phyloP scores from a whole-genome alignment of 1,140 invertebrate genomes.

The Apis laboriosa region DNA sequence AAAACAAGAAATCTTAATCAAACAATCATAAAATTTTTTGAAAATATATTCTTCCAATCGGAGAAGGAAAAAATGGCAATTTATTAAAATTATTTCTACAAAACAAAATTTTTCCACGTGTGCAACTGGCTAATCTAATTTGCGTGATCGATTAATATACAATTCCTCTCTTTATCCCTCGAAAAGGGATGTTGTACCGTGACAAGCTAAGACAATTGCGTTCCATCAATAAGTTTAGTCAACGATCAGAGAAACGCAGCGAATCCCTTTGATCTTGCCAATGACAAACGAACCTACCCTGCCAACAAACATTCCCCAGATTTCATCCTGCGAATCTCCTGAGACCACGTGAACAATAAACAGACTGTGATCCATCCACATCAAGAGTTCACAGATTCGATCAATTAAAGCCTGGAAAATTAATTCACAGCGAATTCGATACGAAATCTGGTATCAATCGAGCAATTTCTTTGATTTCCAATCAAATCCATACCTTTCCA shows the following conservation, averaged over 20 bases:
- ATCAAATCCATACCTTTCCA: background rate
- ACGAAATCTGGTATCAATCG: background rate
- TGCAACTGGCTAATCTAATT: background rate
- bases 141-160: background rate
- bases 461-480: too few relatives aligned
- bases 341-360: conserved; percentile 1
- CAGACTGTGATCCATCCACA: conserved; percentile 11
- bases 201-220: conserved; percentile 23
- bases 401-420: conserved; percentile 27
- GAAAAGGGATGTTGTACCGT: background rate
- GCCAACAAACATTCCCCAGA: conserved; percentile 32
- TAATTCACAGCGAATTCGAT: background rate
- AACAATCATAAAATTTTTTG: too few relatives aligned
- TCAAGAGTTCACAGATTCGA: background rate
- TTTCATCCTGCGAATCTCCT: background rate
- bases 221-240: conserved; percentile 30
- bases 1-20: too few relatives aligned
- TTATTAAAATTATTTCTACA: too few relatives aligned
- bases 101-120: too few relatives aligned
- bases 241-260: conserved; percentile 23
- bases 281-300: conserved; percentile 23
- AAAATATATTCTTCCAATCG: too few relatives aligned
- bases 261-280: conserved; percentile 43
- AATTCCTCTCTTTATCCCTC: background rate
- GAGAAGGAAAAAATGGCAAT: too few relatives aligned